Percentiles rank a stretch among this genome's conserved stretches.
phyloP scores from a whole-genome alignment of 1,140 invertebrate species.

The Coelopa frigida region DNA sequence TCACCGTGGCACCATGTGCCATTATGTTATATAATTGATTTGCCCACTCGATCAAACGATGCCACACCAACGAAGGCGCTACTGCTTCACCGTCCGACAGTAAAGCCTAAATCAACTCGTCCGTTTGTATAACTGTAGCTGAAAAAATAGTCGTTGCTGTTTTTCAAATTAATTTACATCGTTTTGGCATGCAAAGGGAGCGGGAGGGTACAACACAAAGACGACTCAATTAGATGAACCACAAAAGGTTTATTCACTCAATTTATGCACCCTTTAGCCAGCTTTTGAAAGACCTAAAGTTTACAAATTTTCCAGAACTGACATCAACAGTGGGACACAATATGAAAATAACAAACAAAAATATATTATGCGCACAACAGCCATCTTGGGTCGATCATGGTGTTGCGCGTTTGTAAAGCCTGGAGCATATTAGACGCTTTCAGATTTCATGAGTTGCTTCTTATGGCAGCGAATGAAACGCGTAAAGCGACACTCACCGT shows the following conservation, averaged over 20 bases:
- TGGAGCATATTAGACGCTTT: not conserved
- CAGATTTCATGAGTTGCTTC: no score
- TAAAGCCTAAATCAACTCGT: slow-evolving; percentile 5
- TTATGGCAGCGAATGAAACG: no score
- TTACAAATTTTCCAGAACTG: no score
- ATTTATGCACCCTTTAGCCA: slow-evolving; percentile 39
- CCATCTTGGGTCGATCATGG: not conserved
- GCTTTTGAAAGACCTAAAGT: no score
- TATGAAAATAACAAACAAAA: no score
- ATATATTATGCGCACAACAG: no score
- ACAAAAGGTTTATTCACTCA: slow-evolving; percentile 43
- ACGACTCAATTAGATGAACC: slow-evolving; percentile 44
- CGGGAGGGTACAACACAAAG: slow-evolving; percentile 9
- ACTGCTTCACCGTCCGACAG: not conserved
- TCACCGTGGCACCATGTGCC: no score
- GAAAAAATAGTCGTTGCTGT: not conserved
- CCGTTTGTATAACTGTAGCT: not conserved
- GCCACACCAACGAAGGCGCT: not conserved
- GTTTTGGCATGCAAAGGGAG: not conserved
- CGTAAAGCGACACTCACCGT: no score
- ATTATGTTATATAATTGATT: no score
- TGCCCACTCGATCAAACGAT: not conserved
- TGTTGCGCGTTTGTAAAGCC: slow-evolving; percentile 5
- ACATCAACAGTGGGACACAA: no score
- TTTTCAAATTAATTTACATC: not conserved